Percentiles rank a stretch among this genome's conserved stretches.
phyloP scores from a whole-genome alignment of 2,113 vertebrate genomes.

The Penelope pileata region DNA sequence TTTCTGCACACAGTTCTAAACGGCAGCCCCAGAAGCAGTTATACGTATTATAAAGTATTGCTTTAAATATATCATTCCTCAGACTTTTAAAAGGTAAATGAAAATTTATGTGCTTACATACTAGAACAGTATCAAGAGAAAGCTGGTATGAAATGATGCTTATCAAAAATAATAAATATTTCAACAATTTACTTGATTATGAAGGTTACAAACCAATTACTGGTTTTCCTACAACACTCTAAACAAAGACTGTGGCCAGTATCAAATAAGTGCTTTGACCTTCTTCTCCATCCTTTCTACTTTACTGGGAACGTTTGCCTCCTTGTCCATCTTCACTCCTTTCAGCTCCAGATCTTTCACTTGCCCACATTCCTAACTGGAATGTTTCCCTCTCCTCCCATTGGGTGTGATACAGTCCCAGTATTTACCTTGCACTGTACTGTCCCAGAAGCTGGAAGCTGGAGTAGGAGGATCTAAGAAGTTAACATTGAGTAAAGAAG shows the following conservation, averaged over 20 bases:
- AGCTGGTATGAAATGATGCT: not conserved
- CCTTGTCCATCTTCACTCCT: not conserved
- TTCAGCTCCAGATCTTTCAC: not conserved
- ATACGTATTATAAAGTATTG: not conserved
- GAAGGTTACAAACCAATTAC: not conserved
- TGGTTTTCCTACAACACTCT: not conserved
- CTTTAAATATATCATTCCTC: not conserved
- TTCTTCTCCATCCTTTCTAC: not conserved
- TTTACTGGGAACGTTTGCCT: not conserved
- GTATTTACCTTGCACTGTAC: not conserved
- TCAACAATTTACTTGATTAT: not conserved
- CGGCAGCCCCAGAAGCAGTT: not conserved
- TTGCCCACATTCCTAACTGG: not conserved
- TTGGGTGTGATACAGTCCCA: not conserved
- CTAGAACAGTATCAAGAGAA: not conserved
- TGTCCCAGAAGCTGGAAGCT: not conserved
- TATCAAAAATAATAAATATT: not conserved
- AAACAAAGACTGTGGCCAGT: not conserved
- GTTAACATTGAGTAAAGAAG: not conserved
- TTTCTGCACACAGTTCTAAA: not conserved
- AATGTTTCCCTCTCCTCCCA: not conserved
- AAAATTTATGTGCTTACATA: not conserved
- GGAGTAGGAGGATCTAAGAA: not conserved
- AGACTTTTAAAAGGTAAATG: not conserved
- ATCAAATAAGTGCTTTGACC: not conserved